Evolutionary conservation across 2,888 invertebrate genomes (phyloP).

Genomic region (Hedya salicella): DNA sequence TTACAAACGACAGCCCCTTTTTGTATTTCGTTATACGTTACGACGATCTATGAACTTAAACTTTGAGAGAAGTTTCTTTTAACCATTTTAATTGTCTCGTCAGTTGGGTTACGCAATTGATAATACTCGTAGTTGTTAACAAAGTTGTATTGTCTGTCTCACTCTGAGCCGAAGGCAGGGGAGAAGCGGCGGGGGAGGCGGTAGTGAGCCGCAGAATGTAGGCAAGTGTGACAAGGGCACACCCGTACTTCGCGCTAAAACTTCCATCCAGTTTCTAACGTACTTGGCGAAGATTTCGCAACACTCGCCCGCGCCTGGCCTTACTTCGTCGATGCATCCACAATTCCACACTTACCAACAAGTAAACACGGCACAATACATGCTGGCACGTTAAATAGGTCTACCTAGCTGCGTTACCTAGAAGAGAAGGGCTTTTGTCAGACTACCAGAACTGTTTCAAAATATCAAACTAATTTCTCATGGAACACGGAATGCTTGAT

Average conservation of each 20-base stretch:
- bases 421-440: constrained; percentile 33
- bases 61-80: background rate
- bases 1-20: background rate
- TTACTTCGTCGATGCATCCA: constrained; percentile 72
- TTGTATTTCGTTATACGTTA: background rate
- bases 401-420: constrained; percentile 28
- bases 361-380: constrained; percentile 65
- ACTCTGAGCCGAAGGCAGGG: constrained; percentile 64
- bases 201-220: constrained; percentile 79
- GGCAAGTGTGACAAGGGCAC: constrained; percentile 85
- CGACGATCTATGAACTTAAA: background rate
- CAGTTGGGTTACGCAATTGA: constrained; percentile 58
- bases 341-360: constrained; percentile 69
- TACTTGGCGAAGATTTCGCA: constrained; percentile 80
- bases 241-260: constrained; percentile 82
- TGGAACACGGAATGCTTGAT: no score
- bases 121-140: constrained; percentile 69
- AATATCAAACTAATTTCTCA: background rate
- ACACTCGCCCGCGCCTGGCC: constrained; percentile 63
- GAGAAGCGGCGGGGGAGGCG: constrained; percentile 65
- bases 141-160: constrained; percentile 78
- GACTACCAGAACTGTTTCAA: constrained; percentile 1
- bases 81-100: background rate
- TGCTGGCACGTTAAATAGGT: constrained; percentile 53
- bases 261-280: constrained; percentile 85